Evolutionary conservation across 2,888 invertebrate species (phyloP).

Genomic region (Julus scanicus): DNA sequence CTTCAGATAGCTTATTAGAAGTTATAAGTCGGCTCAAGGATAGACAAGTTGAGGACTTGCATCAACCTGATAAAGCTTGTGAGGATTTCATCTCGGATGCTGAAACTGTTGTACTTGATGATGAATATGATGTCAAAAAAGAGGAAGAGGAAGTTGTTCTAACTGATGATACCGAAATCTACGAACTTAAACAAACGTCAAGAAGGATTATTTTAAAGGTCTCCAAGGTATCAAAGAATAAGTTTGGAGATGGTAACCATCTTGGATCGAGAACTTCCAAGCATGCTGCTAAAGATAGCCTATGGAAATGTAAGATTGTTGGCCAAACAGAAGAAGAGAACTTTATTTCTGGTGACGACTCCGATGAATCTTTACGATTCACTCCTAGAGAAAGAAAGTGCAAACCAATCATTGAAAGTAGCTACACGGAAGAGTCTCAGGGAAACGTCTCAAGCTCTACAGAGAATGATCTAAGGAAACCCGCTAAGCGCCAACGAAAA

Average conservation of each 20-base stretch:
- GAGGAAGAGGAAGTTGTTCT: not conserved
- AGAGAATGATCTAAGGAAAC: not conserved
- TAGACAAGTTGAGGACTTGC: not conserved
- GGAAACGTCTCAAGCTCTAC: not conserved
- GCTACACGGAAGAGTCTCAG: not conserved
- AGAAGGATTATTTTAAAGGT: not conserved
- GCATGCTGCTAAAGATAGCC: not conserved
- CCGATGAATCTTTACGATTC: not conserved
- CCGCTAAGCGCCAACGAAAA: not conserved
- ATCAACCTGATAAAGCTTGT: not conserved
- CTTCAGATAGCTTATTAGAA: not conserved
- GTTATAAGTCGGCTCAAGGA: not conserved
- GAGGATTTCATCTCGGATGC: not conserved
- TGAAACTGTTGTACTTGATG: not conserved
- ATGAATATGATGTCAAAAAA: not conserved
- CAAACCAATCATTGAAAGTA: not conserved
- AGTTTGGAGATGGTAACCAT: not conserved
- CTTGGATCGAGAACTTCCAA: not conserved
- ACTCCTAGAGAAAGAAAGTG: not conserved
- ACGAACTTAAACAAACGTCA: not conserved
- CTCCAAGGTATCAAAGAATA: not conserved
- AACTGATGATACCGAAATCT: slow-evolving; percentile 3
- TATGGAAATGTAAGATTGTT: slow-evolving; percentile 1
- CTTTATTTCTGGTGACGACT: not conserved
- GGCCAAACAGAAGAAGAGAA: not conserved